Base-by-base conservation (phyloP, 2,888 invertebrate genomes). In the Ornithoptera priamus region DNA sequence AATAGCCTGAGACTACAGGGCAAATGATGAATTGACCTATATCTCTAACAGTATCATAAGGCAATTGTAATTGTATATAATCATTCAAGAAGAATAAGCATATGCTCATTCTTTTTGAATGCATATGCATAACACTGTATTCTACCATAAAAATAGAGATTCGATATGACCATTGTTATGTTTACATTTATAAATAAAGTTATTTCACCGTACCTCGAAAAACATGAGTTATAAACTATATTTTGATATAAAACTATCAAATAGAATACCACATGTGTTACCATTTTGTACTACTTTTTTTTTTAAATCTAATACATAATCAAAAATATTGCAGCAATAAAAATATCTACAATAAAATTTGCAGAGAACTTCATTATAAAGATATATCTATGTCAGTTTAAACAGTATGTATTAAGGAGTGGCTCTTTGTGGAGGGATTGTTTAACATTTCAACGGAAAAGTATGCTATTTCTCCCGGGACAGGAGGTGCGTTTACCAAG, bases 401-500 rank as follows among this genome's bases (percentile, higher is more conserved):
- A 36, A 88, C 88, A n/a, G 83, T 83, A 74, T 87, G 87, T 42
- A 90, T 84, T 72, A 81, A 75, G 59, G 76, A 82, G 70, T 79
- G 81, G 71, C 79, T 30, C 30, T 30, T 76, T 24, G 71, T 75
- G 72, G 75, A 72, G 42, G 80, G 72, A 72, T 79, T 76, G 18
- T 82, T 77, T 15, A 71, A 65, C 8, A 76, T 76, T 30, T 83
- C 80, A 70, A 89, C 86, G 63, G 81, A 86, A 73, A 78, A 88
- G 0, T 86, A 83, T 0, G 81, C 82, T 18, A 82, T 78, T 68
- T 86, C 85, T 17, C 80, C 76, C 2, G 89, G 84, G 57, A 88
- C 73, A 0, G 86, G 77, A 8, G 91, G 90, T 0, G 86, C 83
- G 71, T 85, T 88, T 12, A 78, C 59, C 67, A 94, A 80, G 77